Evolutionary conservation across 2,797 vertebrate species (phyloP), one percentile per base, ranked within the genome.

Genomic region (Anguilla anguilla): DNA sequence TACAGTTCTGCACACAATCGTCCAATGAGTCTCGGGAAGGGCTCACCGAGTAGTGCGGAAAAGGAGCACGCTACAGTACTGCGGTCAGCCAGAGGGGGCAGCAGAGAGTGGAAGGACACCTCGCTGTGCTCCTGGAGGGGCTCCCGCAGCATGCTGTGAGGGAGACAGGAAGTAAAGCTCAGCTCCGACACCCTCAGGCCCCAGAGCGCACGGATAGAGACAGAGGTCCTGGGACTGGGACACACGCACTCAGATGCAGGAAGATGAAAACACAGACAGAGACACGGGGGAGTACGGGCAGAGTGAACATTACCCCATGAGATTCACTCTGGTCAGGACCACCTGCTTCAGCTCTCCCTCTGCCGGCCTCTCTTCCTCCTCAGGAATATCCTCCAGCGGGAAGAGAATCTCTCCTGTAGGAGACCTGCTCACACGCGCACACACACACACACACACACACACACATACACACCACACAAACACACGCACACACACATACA

Each of bases 51-150:
- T 19, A 87, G 31, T 35, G 51, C 22, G 53, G 51, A 85, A 51
- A 87, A 87, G 49, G 46, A 59, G n/a, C 67, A 9, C 22, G 87
- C 64, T 11, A 61, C 35, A 15, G 19, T 64, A 13, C 64, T 74
- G 49, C 87, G 64, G 39, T 49, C 67, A 46, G 67, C 81, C 81
- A 83, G 46, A 57, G 87, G 83, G 83, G 87, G 87, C 82, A 87
- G 87, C 9, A 87, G 25, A 25, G 87, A 84, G 67, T 85, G 49
- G 53, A 87, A 87, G 64, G 67, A 43, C 51, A 74, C 67, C 13
- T 31, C 9, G 31, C 87, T 64, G 19, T 84, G 49, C 67, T 87
- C 39, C 82, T 85, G 57, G n/a, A 87, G 61, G 81, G 86, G 64
- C 83, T 59, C 49, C 67, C 25, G 51, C 64, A 87, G 28, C 31